A percentile compares a stretch with the other conserved stretches of the same genome.
phyloP scores from a whole-genome alignment of 2,888 invertebrate genomes.

The Prosapia bicincta region DNA sequence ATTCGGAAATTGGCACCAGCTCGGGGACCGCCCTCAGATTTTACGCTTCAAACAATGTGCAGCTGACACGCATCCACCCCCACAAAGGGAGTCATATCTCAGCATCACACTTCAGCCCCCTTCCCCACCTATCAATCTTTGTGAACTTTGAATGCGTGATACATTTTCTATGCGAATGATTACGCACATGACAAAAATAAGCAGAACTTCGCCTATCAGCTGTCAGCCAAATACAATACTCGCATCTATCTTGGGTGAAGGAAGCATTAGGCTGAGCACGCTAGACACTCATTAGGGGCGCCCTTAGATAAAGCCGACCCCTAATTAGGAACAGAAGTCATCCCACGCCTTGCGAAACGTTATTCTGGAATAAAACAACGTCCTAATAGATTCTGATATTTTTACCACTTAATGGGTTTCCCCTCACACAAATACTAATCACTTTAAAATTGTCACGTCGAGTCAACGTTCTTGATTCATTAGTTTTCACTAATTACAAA shows the following conservation, averaged over 20 bases:
- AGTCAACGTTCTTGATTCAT: no score
- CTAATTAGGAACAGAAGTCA: constrained; percentile 2
- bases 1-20: not conserved
- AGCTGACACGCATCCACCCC: not conserved
- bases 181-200: not conserved
- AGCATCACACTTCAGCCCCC: not conserved
- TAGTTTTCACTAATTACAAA: no score
- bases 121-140: not conserved
- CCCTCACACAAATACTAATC: not conserved
- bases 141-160: not conserved
- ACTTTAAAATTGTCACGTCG: not conserved
- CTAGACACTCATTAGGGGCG: not conserved
- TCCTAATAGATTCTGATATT: not conserved
- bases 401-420: not conserved
- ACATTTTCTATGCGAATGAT: constrained; percentile 2
- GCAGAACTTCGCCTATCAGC: not conserved
- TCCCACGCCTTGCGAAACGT: not conserved
- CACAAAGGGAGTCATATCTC: not conserved
- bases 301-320: constrained; percentile 2
- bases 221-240: not conserved
- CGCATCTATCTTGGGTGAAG: not conserved
- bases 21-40: not conserved
- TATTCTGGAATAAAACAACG: not conserved
- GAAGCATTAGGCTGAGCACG: not conserved
- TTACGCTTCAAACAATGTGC: not conserved